Conservation (phyloP, 2,113 vertebrate genomes). For the Morone chrysops region DNA sequence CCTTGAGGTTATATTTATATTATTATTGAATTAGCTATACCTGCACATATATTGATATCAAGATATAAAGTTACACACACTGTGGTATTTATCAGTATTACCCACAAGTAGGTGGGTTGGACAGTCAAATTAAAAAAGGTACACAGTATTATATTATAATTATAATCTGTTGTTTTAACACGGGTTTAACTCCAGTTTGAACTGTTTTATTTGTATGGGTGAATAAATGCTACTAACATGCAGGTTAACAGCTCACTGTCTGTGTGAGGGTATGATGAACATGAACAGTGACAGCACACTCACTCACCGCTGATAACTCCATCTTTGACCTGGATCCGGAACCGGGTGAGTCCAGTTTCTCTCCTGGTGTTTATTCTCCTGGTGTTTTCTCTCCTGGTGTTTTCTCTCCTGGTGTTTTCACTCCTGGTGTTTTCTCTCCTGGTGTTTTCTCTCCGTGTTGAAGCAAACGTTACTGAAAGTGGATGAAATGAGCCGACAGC, state of each 20-base stretch:
- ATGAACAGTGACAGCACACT: not conserved
- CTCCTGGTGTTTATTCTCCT: not conserved
- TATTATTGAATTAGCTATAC: no score
- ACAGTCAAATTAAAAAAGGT: not conserved
- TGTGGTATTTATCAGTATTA: not conserved
- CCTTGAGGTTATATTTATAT: no score
- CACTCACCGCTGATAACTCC: conserved; percentile 78
- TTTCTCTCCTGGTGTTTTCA: no score
- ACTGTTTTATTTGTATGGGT: not conserved
- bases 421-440: no score
- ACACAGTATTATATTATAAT: no score
- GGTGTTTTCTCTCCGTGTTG: conserved; percentile 31
- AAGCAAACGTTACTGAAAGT: conserved; percentile 3
- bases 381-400: no score
- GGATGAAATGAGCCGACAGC: not conserved
- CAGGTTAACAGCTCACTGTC: not conserved
- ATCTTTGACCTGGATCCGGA: conserved; percentile 64
- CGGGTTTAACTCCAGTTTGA: no score
- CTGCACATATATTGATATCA: not conserved
- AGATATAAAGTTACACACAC: not conserved
- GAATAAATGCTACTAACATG: not conserved
- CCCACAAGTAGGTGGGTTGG: not conserved
- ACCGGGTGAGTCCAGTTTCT: conserved; percentile 42
- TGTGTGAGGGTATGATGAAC: not conserved
- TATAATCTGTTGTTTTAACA: no score